These are phyloP conservation scores for Abrostola triplasia DNA, from an alignment of 2,888 invertebrate genomes.

Conservation along the genomic window DNA sequence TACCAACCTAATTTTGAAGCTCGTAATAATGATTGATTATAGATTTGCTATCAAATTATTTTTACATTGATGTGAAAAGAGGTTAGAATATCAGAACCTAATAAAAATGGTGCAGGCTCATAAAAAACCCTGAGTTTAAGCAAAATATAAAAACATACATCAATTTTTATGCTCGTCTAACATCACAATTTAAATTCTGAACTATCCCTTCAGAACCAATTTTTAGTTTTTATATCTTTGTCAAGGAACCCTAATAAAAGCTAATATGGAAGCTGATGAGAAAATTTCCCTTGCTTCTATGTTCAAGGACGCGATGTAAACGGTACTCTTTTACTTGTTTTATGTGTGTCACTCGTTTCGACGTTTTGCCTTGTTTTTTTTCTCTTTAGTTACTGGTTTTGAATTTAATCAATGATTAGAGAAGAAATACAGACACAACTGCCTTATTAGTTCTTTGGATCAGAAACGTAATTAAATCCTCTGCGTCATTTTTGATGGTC, in stretches of 20 bases:
- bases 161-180: constrained; percentile 52
- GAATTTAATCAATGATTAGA: background rate
- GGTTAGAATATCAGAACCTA: constrained; percentile 7
- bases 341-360: constrained; percentile 9
- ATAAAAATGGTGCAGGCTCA: constrained; percentile 26
- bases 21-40: background rate
- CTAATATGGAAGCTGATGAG: constrained; percentile 52
- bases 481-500: background rate
- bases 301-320: constrained; percentile 26
- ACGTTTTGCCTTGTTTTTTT: background rate
- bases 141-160: constrained; percentile 35
- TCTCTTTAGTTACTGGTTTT: background rate
- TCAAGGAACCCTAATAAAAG: constrained; percentile 50
- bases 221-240: constrained; percentile 47
- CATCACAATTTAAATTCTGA: constrained; percentile 32
- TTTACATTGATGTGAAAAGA: background rate
- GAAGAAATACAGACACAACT: background rate
- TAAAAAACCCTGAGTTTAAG: constrained; percentile 37
- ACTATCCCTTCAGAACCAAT: constrained; percentile 43
- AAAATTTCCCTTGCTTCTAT: constrained; percentile 29
- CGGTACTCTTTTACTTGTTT: constrained; percentile 11
- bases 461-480: background rate
- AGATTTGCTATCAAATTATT: background rate
- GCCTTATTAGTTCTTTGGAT: background rate
- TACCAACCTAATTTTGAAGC: background rate